These are phyloP conservation scores for Casuarius casuarius DNA, from an alignment of 2,113 vertebrate species.

Conservation along the genomic window DNA sequence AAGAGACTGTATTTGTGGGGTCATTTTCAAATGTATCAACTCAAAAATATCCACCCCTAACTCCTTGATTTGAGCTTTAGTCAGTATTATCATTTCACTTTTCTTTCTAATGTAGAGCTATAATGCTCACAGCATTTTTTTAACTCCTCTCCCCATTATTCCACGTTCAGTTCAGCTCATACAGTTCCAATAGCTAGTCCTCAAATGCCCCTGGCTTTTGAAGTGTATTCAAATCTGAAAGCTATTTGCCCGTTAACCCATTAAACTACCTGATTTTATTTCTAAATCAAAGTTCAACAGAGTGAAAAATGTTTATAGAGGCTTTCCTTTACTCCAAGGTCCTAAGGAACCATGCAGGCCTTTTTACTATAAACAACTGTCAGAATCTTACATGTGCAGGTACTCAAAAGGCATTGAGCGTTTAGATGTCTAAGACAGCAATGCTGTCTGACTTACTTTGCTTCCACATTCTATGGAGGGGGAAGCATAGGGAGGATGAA, in stretches of 20 bases:
- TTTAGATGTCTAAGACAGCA: constrained; percentile 9
- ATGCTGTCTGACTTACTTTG: constrained; percentile 21
- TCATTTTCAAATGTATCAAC: not conserved
- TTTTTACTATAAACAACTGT: constrained; percentile 1
- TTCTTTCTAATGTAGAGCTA: not conserved
- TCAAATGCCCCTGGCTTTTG: not conserved
- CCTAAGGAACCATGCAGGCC: not conserved
- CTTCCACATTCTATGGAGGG: not conserved
- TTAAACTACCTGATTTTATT: constrained; percentile 14
- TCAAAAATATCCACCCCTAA: not conserved
- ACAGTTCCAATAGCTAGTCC: not conserved
- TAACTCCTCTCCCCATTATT: not conserved
- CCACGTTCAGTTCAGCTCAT: not conserved
- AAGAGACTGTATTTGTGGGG: not conserved
- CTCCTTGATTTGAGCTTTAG: not conserved
- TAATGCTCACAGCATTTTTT: not conserved
- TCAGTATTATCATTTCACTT: not conserved
- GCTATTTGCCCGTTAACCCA: constrained; percentile 6
- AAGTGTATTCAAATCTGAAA: not conserved
- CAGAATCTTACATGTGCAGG: not conserved
- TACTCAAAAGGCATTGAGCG: not conserved
- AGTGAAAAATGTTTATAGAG: constrained; percentile 1
- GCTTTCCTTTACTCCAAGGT: not conserved
- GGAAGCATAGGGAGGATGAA: not conserved
- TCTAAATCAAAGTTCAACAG: constrained; percentile 6